phyloP scores from a whole-genome alignment of 2,113 vertebrate species.

The Columba janthina region DNA sequence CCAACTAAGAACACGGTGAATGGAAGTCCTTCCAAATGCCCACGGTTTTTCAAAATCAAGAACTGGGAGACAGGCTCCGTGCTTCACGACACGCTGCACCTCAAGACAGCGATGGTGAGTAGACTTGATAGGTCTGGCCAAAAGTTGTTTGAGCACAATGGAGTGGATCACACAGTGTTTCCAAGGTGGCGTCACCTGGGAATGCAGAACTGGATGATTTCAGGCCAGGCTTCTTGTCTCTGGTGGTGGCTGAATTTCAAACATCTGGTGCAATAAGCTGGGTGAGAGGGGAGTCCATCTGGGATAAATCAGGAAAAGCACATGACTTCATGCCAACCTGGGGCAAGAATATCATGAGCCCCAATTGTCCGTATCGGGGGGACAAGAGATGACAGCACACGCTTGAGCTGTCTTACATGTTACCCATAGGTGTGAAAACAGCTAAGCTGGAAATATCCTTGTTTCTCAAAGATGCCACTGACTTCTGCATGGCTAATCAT shows the following conservation, averaged over 20 bases:
- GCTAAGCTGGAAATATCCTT: background rate
- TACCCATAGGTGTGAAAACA: background rate
- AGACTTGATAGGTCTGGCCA: background rate
- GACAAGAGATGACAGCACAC: no score
- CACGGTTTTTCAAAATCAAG: slow-evolving; percentile 91
- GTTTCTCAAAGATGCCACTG: background rate
- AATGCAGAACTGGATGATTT: background rate
- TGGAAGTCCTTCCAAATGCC: slow-evolving; percentile 93
- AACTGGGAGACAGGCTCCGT: slow-evolving; percentile 92
- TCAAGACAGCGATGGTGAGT: slow-evolving; percentile 86
- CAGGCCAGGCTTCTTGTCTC: background rate
- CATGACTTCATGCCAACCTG: background rate
- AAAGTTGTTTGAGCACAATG: rapidly evolving
- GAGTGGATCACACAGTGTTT: rapidly evolving
- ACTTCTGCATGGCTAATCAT: rapidly evolving
- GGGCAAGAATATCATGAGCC: background rate
- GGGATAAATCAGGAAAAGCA: background rate
- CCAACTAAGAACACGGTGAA: slow-evolving; percentile 82
- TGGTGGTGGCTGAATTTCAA: background rate
- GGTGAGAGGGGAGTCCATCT: background rate
- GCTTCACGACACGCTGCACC: slow-evolving; percentile 88
- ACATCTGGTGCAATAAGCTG: background rate
- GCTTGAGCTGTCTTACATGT: background rate
- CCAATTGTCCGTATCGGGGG: rapidly evolving
- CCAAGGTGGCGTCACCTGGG: background rate